Evolutionary conservation across 2,797 vertebrate genomes (phyloP).

Genomic region (Aeoliscus strigatus): DNA sequence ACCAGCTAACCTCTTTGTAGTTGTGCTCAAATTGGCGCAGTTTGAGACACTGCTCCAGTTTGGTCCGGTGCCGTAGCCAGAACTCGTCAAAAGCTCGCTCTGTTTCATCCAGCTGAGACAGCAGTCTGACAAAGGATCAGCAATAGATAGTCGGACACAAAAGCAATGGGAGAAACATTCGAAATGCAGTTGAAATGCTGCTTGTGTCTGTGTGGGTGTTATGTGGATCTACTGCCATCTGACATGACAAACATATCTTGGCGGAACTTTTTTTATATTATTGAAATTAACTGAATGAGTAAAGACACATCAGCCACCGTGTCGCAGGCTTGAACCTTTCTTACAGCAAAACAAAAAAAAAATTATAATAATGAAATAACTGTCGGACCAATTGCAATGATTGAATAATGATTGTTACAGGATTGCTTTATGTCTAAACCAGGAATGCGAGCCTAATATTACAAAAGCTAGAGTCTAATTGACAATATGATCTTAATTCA

Average conservation of each 20-base stretch:
- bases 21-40: constrained; percentile 91
- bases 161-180: background rate
- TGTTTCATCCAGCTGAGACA: constrained; percentile 90
- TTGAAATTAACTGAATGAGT: too few species aligned
- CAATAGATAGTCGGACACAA: constrained; percentile 2
- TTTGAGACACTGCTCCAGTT: constrained; percentile 89
- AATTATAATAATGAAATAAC: too few species aligned
- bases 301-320: too few species aligned
- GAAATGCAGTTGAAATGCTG: constrained; percentile 7
- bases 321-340: too few species aligned
- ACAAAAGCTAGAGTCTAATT: too few species aligned
- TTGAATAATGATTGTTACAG: too few species aligned
- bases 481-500: too few species aligned
- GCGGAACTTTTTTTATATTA: constrained; percentile 11
- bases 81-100: constrained; percentile 94
- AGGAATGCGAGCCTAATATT: too few species aligned
- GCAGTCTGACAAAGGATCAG: constrained; percentile 71
- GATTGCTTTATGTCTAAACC: too few species aligned
- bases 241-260: too few species aligned
- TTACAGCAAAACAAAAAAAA: too few species aligned
- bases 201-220: constrained; percentile 5
- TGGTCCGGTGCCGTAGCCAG: constrained; percentile 91
- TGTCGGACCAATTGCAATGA: too few species aligned
- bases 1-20: constrained; percentile 86
- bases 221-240: constrained; percentile 6